A percentile compares a stretch with the other conserved stretches of the same genome.
phyloP scores from a whole-genome alignment of 2,113 vertebrate genomes.

The Saimiri boliviensis region DNA sequence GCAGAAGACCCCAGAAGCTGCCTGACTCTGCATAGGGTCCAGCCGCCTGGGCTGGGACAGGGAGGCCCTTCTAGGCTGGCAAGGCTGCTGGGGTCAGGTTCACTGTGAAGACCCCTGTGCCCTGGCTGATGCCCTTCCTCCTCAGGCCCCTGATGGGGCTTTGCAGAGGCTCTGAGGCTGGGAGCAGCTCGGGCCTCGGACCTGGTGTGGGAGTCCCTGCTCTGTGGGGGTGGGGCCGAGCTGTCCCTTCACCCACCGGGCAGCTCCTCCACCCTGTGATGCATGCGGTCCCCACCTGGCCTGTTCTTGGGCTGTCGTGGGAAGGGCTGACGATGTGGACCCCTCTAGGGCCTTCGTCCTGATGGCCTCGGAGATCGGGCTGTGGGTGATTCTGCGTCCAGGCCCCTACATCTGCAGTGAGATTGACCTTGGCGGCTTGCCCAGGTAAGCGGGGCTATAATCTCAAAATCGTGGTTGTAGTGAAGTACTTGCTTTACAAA shows the following conservation, averaged over 20 bases:
- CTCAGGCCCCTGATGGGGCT: neutral
- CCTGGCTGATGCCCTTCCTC: neutral
- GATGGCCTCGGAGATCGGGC: slow-evolving; percentile 87
- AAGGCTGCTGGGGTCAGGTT: too few species aligned
- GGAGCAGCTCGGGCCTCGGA: neutral
- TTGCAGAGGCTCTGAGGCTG: neutral
- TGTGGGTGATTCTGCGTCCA: slow-evolving; percentile 95
- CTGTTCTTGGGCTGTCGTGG: neutral
- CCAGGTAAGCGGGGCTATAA: slow-evolving; percentile 84
- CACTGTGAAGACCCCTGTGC: neutral
- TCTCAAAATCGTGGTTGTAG: neutral
- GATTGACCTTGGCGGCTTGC: slow-evolving; percentile 93
- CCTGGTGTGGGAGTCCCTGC: too few species aligned
- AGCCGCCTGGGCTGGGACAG: neutral
- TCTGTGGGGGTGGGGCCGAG: neutral
- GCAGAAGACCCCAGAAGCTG: neutral
- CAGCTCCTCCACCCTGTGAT: too few species aligned
- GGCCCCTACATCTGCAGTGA: slow-evolving; percentile 96
- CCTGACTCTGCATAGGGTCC: neutral
- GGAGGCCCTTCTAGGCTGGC: neutral
- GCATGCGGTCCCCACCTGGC: neutral
- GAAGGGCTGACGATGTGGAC: neutral
- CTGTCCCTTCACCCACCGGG: neutral
- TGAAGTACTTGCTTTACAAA: neutral
- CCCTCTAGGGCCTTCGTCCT: slow-evolving; percentile 88